Base-by-base conservation (phyloP, 1,140 invertebrate genomes). In the Xylocopa sonorina region DNA sequence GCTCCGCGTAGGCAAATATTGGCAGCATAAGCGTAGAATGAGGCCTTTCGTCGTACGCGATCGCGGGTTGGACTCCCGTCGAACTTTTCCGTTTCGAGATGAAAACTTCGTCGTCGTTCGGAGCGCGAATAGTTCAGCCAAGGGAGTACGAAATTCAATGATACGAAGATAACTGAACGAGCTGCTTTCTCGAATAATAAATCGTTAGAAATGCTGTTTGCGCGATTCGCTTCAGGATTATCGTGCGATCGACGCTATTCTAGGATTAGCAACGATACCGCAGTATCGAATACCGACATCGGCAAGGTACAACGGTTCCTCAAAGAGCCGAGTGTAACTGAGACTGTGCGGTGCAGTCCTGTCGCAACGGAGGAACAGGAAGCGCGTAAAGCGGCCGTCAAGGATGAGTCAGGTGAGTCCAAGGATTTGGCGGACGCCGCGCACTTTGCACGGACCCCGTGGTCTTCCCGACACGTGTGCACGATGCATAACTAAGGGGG, bases 401-500 rank as follows among this genome's bases (percentile, higher is more conserved):
- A 50, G 63, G 53, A 67, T 74, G 73, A 76, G 50, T 74, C 46
- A 48, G 53, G 69, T 53, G 32, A 18, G 41, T 80, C 72, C 51
- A 50, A 67, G 71, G 66, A 75, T 66, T 67, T 32, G 43, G 78
- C 78, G 78, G 62, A 53, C 53, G 18, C 21, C 58, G 76, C 51
- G 41, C 71, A 43, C 71, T 75, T n/a, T 80, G 43, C 16, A 50
- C 55, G 32, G 73, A 62, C 63, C 77, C 77, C 62, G 73, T n/a
- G 76, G 69, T 77, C 58, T 34, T 43, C 63, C 58, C 53, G 79
- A 81, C 79, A 60, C 79, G 74, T 81, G 79, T 81, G 74, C 79
- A 81, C 48, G 58, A 57, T 77, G 79, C 74, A 81, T 81, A 81
- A 81, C 74, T 77, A 77, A n/a, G 64, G 73, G 62, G 48, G 55